A percentile compares a stretch with the other conserved stretches of the same genome.
These are phyloP conservation scores for Suricata suricatta DNA, from an alignment of 2,113 vertebrate species.

Conservation along the genomic window DNA sequence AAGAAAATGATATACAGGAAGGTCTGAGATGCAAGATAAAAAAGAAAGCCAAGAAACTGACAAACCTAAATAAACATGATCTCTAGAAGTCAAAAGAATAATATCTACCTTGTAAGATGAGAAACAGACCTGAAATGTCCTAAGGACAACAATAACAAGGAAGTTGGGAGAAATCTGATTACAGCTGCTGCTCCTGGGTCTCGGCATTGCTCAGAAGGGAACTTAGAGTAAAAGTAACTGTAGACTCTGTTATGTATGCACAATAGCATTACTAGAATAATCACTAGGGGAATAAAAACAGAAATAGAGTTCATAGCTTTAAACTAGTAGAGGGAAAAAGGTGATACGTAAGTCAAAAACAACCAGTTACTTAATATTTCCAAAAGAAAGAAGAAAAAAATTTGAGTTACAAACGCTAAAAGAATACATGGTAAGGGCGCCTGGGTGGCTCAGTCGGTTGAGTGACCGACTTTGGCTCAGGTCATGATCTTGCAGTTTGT, in stretches of 20 bases:
- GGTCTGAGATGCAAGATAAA: not conserved
- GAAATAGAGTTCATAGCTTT: not conserved
- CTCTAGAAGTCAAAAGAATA: not conserved
- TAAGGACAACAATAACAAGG: not conserved
- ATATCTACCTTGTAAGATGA: not conserved
- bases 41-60: not conserved
- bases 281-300: not conserved
- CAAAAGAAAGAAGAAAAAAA: not conserved
- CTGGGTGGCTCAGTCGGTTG: no score
- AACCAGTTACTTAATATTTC: not conserved
- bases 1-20: not conserved
- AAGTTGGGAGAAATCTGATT: not conserved
- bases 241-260: not conserved
- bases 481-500: no score
- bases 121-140: not conserved
- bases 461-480: no score
- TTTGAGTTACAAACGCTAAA: not conserved
- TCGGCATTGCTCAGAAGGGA: not conserved
- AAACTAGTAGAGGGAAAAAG: not conserved
- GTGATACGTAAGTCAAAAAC: not conserved
- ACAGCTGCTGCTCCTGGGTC: not conserved
- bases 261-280: not conserved
- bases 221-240: not conserved
- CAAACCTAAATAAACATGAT: not conserved
- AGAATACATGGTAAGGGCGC: not conserved